These are phyloP conservation scores for Tadarida brasiliensis DNA, from an alignment of 2,797 vertebrate species.

Conservation along the genomic window DNA sequence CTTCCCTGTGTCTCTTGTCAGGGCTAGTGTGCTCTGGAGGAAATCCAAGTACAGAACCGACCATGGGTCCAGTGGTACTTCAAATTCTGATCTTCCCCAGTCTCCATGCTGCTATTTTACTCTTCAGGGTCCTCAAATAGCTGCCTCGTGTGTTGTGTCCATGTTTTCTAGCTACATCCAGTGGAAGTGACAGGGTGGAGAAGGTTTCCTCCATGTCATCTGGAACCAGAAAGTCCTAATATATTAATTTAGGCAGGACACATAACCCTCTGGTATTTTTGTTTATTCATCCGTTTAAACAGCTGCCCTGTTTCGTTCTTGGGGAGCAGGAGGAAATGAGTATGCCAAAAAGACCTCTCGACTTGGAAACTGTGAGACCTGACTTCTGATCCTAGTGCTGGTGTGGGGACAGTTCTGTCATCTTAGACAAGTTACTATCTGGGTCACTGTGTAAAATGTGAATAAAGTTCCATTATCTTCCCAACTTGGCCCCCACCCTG, in stretches of 20 bases:
- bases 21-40: neutral
- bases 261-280: neutral
- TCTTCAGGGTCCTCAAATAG: neutral
- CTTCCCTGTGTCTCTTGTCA: neutral
- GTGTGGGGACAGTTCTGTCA: neutral
- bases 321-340: neutral
- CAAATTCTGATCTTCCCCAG: neutral
- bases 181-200: neutral
- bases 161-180: neutral
- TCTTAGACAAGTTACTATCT: neutral
- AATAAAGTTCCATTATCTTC: too few relatives aligned
- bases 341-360: neutral
- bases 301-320: neutral
- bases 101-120: neutral
- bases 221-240: neutral
- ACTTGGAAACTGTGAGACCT: neutral
- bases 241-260: neutral
- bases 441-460: neutral
- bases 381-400: neutral
- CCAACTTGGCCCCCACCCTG: neutral
- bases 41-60: neutral
- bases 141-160: rapidly evolving
- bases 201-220: neutral
- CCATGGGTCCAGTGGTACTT: rapidly evolving
- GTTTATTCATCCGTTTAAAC: neutral